A percentile compares a stretch with the other conserved stretches of the same genome.
Evolutionary conservation across 2,797 vertebrate genomes (phyloP).

Genomic region (Oryzias sinensis): DNA sequence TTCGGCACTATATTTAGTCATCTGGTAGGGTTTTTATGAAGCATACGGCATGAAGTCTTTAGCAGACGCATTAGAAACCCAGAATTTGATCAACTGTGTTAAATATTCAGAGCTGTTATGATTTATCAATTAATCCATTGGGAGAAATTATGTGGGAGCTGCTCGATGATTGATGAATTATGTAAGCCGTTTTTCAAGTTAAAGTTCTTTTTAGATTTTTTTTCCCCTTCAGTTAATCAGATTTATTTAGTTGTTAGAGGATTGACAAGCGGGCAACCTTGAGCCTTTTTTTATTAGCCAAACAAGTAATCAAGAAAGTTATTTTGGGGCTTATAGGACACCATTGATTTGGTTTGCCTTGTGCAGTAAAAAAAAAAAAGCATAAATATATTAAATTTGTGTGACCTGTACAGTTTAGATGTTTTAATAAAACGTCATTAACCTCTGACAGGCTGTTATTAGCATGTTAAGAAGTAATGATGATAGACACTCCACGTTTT

Average conservation of each 20-base stretch:
- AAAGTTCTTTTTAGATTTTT: not conserved
- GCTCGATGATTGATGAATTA: conserved; percentile 1
- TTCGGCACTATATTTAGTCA: conserved; percentile 3
- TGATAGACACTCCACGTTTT: not conserved
- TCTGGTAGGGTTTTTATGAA: conserved; percentile 3
- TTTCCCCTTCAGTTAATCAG: not conserved
- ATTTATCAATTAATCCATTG: conserved; percentile 13
- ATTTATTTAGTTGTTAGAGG: not conserved
- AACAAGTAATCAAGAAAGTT: not conserved
- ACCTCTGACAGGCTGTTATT: not conserved
- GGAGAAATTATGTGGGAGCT: conserved; percentile 3
- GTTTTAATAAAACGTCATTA: not conserved
- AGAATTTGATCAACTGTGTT: conserved; percentile 17
- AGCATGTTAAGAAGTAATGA: conserved; percentile 1
- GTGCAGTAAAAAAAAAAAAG: not conserved
- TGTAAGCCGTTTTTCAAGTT: conserved; percentile 5
- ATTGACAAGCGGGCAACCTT: not conserved
- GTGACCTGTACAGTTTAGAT: not conserved
- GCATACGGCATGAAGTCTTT: conserved; percentile 2
- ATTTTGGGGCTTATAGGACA: not conserved
- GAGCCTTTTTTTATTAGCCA: not conserved
- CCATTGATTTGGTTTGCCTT: not conserved
- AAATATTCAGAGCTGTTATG: conserved; percentile 18
- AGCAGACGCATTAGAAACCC: conserved; percentile 6
- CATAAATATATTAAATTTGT: not conserved